Percentiles rank a stretch among this genome's conserved stretches.
phyloP scores from a whole-genome alignment of 2,888 invertebrate genomes.

The Cyclophora albipunctata region DNA sequence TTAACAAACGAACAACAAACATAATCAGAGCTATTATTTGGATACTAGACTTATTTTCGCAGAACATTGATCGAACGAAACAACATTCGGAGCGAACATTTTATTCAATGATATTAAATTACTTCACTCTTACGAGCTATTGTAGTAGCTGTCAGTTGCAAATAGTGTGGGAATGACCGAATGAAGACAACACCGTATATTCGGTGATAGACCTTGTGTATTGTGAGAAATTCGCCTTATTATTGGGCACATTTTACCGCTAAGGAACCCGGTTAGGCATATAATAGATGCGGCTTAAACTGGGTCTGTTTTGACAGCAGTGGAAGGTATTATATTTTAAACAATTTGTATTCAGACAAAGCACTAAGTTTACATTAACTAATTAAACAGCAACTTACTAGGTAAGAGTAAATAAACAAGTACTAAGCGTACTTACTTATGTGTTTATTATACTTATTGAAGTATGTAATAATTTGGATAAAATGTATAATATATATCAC shows the following conservation, averaged over 20 bases:
- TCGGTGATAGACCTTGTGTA: slow-evolving; percentile 29
- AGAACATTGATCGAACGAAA: slow-evolving; percentile 10
- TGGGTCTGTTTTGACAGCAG: no score
- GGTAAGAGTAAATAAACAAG: no score
- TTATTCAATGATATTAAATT: slow-evolving; percentile 48
- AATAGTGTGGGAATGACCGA: slow-evolving; percentile 22
- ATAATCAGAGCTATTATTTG: slow-evolving; percentile 1
- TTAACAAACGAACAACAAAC: slow-evolving; percentile 1
- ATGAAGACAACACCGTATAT: slow-evolving; percentile 24
- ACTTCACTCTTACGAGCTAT: slow-evolving; percentile 44
- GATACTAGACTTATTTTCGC: slow-evolving; percentile 6
- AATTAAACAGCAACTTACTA: no score
- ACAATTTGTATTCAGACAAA: no score
- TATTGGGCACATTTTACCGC: slow-evolving; percentile 28
- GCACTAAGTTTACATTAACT: no score
- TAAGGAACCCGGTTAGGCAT: slow-evolving; percentile 21
- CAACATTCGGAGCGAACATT: slow-evolving; percentile 22
- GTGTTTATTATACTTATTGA: no score
- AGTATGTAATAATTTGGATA: no score
- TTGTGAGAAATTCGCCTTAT: slow-evolving; percentile 32
- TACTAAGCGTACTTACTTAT: no score
- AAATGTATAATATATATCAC: no score
- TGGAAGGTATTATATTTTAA: not conserved
- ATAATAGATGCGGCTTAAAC: not conserved
- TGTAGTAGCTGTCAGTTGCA: slow-evolving; percentile 34